A percentile compares a stretch with the other conserved stretches of the same genome.
These are phyloP conservation scores for Nasonovia ribisnigri DNA, from an alignment of 2,888 invertebrate species.

Conservation along the genomic window DNA sequence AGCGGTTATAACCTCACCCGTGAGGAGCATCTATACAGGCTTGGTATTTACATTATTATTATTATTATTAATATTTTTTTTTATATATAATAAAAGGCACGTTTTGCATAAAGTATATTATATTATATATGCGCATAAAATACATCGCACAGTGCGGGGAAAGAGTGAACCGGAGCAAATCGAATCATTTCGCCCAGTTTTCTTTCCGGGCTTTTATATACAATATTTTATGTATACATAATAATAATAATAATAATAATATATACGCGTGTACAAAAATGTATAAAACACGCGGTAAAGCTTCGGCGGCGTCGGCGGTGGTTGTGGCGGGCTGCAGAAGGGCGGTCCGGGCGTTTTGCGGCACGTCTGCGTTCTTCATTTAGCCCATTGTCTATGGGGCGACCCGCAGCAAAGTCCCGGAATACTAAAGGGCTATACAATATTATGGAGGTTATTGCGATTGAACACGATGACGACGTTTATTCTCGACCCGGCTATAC, in stretches of 20 bases:
- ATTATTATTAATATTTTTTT: neutral
- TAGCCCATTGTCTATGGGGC: slow-evolving; percentile 60
- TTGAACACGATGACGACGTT: neutral
- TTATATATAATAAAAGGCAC: slow-evolving; percentile 28
- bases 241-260: slow-evolving; percentile 5
- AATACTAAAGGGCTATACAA: slow-evolving; percentile 54
- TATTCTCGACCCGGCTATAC: neutral
- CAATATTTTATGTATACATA: neutral
- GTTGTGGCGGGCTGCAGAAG: neutral
- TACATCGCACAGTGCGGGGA: neutral
- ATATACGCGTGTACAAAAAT: neutral
- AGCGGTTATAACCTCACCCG: neutral
- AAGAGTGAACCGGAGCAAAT: slow-evolving; percentile 27
- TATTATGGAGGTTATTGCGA: slow-evolving; percentile 30
- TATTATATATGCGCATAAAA: slow-evolving; percentile 18
- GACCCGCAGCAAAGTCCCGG: slow-evolving; percentile 47
- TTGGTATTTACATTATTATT: slow-evolving; percentile 9
- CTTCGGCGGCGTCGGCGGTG: neutral
- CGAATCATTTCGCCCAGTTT: slow-evolving; percentile 47
- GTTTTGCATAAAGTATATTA: slow-evolving; percentile 23
- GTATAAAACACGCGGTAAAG: slow-evolving; percentile 8
- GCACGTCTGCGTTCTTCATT: slow-evolving; percentile 63
- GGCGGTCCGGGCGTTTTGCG: slow-evolving; percentile 38
- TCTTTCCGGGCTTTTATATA: slow-evolving; percentile 22
- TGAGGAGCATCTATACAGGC: neutral